These are phyloP conservation scores for Coremacera marginata DNA, from an alignment of 2,888 invertebrate species.

Conservation along the genomic window DNA sequence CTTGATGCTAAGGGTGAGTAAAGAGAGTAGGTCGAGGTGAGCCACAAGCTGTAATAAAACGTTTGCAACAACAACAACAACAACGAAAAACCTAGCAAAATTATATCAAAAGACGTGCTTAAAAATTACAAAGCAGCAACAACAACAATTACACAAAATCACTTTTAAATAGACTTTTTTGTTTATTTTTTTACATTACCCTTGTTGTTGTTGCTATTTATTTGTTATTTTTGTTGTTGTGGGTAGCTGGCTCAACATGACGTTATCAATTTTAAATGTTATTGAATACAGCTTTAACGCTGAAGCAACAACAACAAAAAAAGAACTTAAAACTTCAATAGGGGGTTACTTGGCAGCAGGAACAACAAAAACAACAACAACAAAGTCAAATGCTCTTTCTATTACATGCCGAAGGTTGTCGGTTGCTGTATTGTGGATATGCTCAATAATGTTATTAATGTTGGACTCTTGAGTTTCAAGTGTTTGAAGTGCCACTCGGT, in stretches of 20 bases:
- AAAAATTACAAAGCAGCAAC: conserved; percentile 15
- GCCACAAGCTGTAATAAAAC: conserved; percentile 15
- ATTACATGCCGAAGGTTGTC: background rate
- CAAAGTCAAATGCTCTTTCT: background rate
- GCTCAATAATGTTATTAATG: background rate
- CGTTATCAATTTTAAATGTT: conserved; percentile 15
- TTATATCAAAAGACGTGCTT: conserved; percentile 25
- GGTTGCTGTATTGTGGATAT: background rate
- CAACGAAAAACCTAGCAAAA: conserved; percentile 27
- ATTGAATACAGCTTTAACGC: background rate
- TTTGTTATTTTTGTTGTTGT: conserved; percentile 37
- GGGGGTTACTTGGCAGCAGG: background rate
- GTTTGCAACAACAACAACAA: conserved; percentile 23
- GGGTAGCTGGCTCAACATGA: conserved; percentile 25
- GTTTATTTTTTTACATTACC: conserved; percentile 50
- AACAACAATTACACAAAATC: conserved; percentile 27
- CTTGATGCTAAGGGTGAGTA: background rate
- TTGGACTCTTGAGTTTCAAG: background rate
- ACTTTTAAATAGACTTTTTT: conserved; percentile 37
- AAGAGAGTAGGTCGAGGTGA: background rate
- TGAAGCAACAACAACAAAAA: background rate
- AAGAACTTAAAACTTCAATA: background rate
- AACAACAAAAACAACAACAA: conserved; percentile 5
- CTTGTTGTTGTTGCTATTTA: conserved; percentile 42
- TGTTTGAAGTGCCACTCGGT: too few species aligned